A percentile compares a stretch with the other conserved stretches of the same genome.
Evolutionary conservation across 2,797 vertebrate species (phyloP).

Genomic region (Schizothorax lantsangensis): DNA sequence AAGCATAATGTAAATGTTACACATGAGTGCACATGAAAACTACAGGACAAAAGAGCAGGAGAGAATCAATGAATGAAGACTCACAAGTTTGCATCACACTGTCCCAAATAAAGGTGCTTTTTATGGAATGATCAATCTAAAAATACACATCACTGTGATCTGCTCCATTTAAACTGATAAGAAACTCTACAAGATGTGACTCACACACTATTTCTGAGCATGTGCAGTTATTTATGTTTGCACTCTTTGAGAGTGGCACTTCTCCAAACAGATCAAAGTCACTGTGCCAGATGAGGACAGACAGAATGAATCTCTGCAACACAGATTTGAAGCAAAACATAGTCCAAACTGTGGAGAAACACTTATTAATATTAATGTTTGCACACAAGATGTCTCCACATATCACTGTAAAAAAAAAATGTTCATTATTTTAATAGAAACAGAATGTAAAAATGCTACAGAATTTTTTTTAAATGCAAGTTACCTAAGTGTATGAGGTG

Average conservation of each 20-base stretch:
- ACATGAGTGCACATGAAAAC: background rate
- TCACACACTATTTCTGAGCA: constrained; percentile 67
- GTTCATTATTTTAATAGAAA: background rate
- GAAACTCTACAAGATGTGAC: constrained; percentile 66
- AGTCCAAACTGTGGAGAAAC: background rate
- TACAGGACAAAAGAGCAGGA: background rate
- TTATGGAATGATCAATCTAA: constrained; percentile 71
- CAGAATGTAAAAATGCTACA: background rate
- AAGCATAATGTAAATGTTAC: background rate
- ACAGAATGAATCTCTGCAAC: constrained; percentile 24
- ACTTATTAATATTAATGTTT: background rate
- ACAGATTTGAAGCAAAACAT: background rate
- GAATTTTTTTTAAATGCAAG: background rate
- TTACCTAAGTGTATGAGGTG: background rate
- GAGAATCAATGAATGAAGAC: constrained; percentile 11
- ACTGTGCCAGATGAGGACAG: constrained; percentile 36
- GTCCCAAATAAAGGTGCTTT: constrained; percentile 59
- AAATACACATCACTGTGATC: constrained; percentile 69
- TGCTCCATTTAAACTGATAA: constrained; percentile 72
- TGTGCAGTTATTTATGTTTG: constrained; percentile 74
- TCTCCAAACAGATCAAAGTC: constrained; percentile 57
- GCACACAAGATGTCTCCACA: background rate
- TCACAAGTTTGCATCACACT: constrained; percentile 3
- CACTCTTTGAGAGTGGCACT: constrained; percentile 53
- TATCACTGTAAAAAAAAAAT: background rate